Evolutionary conservation across 2,797 vertebrate genomes (phyloP).

Genomic region (Pogonophryne albipinna): DNA sequence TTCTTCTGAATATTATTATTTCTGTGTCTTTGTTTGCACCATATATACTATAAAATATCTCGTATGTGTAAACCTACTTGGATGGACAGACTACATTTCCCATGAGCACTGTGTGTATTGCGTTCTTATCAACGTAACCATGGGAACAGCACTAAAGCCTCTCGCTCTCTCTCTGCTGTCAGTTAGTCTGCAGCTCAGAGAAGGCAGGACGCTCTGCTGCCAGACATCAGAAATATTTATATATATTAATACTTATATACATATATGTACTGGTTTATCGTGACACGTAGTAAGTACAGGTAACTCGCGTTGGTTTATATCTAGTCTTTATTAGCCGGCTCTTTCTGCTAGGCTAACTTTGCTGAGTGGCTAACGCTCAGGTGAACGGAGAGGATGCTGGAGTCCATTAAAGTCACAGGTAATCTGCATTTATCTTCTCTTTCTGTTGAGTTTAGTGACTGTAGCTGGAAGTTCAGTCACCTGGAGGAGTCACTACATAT

Average conservation of each 20-base stretch:
- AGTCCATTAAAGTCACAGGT: slow-evolving; percentile 83
- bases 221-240: neutral
- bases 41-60: no score
- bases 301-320: neutral
- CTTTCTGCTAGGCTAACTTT: slow-evolving; percentile 16
- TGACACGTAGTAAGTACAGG: neutral
- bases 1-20: no score
- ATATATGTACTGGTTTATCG: neutral
- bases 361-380: neutral
- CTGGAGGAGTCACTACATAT: neutral
- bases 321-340: slow-evolving; percentile 17
- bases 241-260: neutral
- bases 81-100: slow-evolving; percentile 52
- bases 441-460: neutral
- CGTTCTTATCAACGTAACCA: slow-evolving; percentile 48
- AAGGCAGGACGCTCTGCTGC: slow-evolving; percentile 6
- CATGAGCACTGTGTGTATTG: slow-evolving; percentile 29
- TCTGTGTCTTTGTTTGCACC: no score
- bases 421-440: slow-evolving; percentile 18
- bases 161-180: neutral
- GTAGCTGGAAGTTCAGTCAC: neutral
- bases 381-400: slow-evolving; percentile 67
- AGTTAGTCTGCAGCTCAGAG: neutral
- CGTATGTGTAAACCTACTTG: no score
- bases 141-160: slow-evolving; percentile 46